Evolutionary conservation across 2,888 invertebrate genomes (phyloP), one percentile per base, ranked within the genome.

Genomic region (Encarsia formosa): DNA sequence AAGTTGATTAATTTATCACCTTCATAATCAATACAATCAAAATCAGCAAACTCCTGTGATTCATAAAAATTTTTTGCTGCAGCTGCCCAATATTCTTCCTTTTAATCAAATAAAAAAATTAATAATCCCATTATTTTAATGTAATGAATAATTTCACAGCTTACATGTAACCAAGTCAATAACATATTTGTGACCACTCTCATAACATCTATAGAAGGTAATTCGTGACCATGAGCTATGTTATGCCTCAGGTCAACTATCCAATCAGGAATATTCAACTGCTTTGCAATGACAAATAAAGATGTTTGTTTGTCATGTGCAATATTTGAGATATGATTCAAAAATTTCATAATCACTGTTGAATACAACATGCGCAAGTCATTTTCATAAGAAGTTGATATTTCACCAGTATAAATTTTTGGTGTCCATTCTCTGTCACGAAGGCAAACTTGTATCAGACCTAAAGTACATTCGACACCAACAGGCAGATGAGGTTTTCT

Each of bases 221-320:
- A 71, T 55, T 78, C 78, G 58, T 83, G 79, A 47, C 81, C 81
- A 68, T 92, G 91, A 23, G 90, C 86, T 32, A 86, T 82, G 58
- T 87, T 84, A 69, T 92, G 90, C 46, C 91, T 78, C 45, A 91
- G 70, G 59, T 85, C 82, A 5, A 91, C 83, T 50, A 92, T 79
- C 89, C 90, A 91, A 54, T 84, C 81, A 1, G 91, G 91, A 34
- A 91, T 80, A 35, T 83, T 83, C 52, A 85, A 73, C 69, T 81
- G 78, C 57, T 77, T 78, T 0, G 85, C 86, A 26, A 82, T 81
- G 63, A 77, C 75, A 54, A 82, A 77, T 60, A 82, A 75, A 4
- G 76, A 75, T 8, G 60, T 64, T 16, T 78, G 78, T 64, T 78
- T 79, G 0, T 75, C 76, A 38, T 78, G 76, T 57, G 79, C 79